Evolutionary conservation across 2,113 vertebrate species (phyloP).

Genomic region (Solenodon paradoxus): DNA sequence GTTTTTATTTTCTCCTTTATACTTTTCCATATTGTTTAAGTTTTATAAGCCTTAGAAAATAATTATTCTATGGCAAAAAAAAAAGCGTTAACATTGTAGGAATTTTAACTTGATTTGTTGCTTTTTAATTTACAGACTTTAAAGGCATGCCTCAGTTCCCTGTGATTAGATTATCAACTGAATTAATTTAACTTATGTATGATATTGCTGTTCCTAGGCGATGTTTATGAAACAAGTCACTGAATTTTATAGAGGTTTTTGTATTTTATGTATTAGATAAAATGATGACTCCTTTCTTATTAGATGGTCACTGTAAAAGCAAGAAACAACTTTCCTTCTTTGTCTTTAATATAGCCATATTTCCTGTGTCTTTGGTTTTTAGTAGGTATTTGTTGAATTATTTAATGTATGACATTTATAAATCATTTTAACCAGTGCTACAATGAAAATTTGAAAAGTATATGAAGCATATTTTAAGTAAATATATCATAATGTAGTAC

Average conservation of each 20-base stretch:
- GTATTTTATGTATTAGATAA: not conserved
- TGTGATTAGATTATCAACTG: not conserved
- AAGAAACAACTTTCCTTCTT: not conserved
- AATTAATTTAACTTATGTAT: not conserved
- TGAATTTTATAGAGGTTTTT: conserved; percentile 13
- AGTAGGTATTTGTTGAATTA: not conserved
- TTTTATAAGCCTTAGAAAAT: not conserved
- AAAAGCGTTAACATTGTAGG: not conserved
- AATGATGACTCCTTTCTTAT: not conserved
- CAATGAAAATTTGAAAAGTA: conserved; percentile 10
- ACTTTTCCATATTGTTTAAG: not conserved
- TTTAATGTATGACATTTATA: not conserved
- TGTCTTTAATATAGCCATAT: too few species aligned
- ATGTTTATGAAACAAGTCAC: not conserved
- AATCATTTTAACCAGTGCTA: not conserved
- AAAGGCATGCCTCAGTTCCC: not conserved
- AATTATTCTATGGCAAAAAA: not conserved
- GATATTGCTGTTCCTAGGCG: not conserved
- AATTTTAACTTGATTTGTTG: not conserved
- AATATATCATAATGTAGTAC: not conserved
- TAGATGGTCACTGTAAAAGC: not conserved
- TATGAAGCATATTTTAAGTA: not conserved
- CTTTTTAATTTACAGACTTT: not conserved
- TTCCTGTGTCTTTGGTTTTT: not conserved
- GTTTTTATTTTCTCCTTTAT: conserved; percentile 13